phyloP scores from a whole-genome alignment of 2,113 vertebrate genomes.

The Psittacara wagleri region DNA sequence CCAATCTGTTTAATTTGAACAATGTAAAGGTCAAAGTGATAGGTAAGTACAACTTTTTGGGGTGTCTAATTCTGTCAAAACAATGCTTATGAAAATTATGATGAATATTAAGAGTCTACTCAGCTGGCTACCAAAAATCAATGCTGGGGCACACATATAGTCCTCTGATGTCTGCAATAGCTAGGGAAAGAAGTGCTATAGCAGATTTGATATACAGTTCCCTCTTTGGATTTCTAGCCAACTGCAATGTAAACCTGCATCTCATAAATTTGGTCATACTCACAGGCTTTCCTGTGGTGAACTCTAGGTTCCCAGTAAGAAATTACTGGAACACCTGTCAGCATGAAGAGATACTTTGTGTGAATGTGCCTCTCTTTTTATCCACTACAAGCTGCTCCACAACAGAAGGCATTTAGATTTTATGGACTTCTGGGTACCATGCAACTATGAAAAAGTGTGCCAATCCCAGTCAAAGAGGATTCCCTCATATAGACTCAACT shows the following conservation, averaged over 20 bases:
- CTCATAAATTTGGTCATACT: constrained; percentile 29
- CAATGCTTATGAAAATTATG: neutral
- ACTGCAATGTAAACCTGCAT: neutral
- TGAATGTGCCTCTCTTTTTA: neutral
- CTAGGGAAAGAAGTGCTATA: neutral
- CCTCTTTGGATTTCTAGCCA: neutral
- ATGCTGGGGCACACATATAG: neutral
- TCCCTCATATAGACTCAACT: neutral
- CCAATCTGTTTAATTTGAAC: neutral
- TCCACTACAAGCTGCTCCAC: neutral
- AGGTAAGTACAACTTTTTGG: neutral
- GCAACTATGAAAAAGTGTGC: neutral
- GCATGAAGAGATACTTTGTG: neutral
- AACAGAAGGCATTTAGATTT: constrained; percentile 39
- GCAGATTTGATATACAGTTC: neutral
- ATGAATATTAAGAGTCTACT: neutral
- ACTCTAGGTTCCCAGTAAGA: constrained; percentile 25
- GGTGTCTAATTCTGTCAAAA: neutral
- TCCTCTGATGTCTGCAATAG: neutral
- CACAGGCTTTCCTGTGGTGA: constrained; percentile 39
- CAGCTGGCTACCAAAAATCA: neutral
- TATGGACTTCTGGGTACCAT: neutral
- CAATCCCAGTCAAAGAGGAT: neutral
- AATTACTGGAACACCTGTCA: constrained; percentile 50
- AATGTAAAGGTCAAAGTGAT: neutral